A percentile compares a stretch with the other conserved stretches of the same genome.
These are phyloP conservation scores for Tortrix viridana DNA, from an alignment of 2,888 invertebrate species.

Conservation along the genomic window DNA sequence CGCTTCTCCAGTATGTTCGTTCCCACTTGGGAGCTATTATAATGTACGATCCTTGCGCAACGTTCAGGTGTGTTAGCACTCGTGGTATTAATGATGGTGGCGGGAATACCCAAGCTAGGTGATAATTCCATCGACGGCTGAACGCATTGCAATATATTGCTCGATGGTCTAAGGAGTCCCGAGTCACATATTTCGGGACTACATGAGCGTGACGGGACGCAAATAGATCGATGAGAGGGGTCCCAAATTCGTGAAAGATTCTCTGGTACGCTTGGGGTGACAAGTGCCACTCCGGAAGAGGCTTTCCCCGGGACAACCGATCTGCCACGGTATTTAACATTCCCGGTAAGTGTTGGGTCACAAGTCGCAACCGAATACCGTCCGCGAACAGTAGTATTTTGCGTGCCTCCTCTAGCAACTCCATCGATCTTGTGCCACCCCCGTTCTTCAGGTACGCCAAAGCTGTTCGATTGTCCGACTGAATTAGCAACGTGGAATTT, in stretches of 20 bases:
- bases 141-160: conserved; percentile 3
- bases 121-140: background rate
- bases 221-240: background rate
- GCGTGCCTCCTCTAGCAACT: background rate
- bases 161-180: background rate
- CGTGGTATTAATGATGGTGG: conserved; percentile 7
- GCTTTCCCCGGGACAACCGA: background rate
- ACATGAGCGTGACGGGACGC: background rate
- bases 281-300: conserved; percentile 4
- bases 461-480: conserved; percentile 4
- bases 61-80: conserved; percentile 1
- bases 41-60: background rate
- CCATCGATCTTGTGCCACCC: background rate
- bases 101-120: conserved; percentile 6
- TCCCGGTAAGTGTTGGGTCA: background rate
- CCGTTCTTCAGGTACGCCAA: too few species aligned
- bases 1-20: background rate
- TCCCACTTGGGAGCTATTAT: conserved; percentile 3
- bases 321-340: background rate
- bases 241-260: conserved; percentile 1
- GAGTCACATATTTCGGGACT: background rate
- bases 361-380: background rate
- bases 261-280: background rate
- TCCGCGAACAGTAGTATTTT: background rate
- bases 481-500: background rate